Evolutionary conservation across 2,888 invertebrate genomes (phyloP).

Genomic region (Octodonta nipae): DNA sequence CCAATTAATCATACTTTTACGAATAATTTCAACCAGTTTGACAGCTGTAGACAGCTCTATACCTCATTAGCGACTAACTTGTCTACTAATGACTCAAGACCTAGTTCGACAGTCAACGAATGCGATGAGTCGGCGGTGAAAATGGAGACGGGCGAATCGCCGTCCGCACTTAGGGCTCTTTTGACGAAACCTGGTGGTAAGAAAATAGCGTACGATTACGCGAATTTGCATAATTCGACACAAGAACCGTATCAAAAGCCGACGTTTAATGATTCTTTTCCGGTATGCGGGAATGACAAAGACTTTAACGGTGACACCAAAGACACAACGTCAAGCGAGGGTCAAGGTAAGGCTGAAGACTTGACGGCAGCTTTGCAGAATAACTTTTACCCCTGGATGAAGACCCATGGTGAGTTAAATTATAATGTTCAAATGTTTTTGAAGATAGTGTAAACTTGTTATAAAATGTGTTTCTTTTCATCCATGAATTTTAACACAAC

Average conservation of each 20-base stretch:
- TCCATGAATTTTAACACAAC: no score
- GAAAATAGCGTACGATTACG: slow-evolving; percentile 31
- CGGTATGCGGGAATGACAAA: neutral
- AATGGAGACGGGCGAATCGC: slow-evolving; percentile 37
- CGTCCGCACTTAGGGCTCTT: slow-evolving; percentile 47
- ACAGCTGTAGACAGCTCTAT: slow-evolving; percentile 19
- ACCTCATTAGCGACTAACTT: slow-evolving; percentile 18
- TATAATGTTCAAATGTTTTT: no score
- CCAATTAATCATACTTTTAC: slow-evolving; percentile 17
- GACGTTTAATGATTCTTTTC: neutral
- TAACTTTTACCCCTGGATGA: slow-evolving; percentile 46
- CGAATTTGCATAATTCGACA: slow-evolving; percentile 15
- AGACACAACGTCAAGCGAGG: no score
- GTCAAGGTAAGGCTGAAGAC: slow-evolving; percentile 28
- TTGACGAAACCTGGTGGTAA: slow-evolving; percentile 33
- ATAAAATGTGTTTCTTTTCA: no score
- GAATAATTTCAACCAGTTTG: slow-evolving; percentile 19
- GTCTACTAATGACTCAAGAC: slow-evolving; percentile 13
- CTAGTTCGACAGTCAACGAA: slow-evolving; percentile 8
- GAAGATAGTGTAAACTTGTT: no score
- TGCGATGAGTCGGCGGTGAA: slow-evolving; percentile 9
- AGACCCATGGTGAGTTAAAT: slow-evolving; percentile 41
- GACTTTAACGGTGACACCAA: neutral
- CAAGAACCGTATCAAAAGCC: no score
- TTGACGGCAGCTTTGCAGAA: slow-evolving; percentile 12